Percentiles rank a stretch among this genome's conserved stretches.
Conservation (phyloP, 2,113 vertebrate genomes). For the Synchiropus splendidus region DNA sequence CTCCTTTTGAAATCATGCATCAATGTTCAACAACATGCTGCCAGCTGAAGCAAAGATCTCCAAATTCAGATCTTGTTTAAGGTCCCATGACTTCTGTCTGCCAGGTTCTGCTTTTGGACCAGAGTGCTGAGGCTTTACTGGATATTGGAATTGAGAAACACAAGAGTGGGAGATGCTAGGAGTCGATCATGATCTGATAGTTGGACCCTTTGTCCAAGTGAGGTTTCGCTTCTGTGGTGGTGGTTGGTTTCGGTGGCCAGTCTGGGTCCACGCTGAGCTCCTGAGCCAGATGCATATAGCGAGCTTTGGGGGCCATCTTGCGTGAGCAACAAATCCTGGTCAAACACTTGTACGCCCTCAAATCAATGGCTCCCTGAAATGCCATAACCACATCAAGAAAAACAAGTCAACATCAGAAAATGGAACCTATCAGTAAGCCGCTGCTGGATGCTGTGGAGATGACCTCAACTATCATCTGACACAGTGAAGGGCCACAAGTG, state of each 20-base stretch:
- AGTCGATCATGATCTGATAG: conserved; percentile 74
- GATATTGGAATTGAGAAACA: background rate
- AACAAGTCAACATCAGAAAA: conserved; percentile 5
- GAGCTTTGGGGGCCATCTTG: conserved; percentile 79
- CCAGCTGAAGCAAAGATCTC: no score
- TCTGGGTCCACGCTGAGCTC: conserved; percentile 89
- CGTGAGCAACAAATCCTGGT: conserved; percentile 65
- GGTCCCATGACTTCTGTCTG: no score
- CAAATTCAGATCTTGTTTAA: no score
- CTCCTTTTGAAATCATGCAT: no score
- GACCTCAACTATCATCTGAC: background rate
- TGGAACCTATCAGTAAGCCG: background rate
- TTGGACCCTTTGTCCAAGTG: conserved; percentile 71
- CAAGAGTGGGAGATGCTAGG: conserved; percentile 57
- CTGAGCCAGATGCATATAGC: conserved; percentile 93
- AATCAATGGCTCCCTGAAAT: conserved; percentile 71
- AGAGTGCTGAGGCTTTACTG: no score
- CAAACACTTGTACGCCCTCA: conserved; percentile 59
- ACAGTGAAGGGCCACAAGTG: no score
- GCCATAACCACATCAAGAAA: conserved; percentile 10
- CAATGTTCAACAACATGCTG: no score
- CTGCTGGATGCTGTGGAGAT: conserved; percentile 1
- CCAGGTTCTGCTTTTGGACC: no score
- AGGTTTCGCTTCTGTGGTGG: conserved; percentile 87
- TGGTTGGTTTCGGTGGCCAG: conserved; percentile 94